Conservation (phyloP, 23 tunicate genomes). For the Trididemnum nubilum region DNA sequence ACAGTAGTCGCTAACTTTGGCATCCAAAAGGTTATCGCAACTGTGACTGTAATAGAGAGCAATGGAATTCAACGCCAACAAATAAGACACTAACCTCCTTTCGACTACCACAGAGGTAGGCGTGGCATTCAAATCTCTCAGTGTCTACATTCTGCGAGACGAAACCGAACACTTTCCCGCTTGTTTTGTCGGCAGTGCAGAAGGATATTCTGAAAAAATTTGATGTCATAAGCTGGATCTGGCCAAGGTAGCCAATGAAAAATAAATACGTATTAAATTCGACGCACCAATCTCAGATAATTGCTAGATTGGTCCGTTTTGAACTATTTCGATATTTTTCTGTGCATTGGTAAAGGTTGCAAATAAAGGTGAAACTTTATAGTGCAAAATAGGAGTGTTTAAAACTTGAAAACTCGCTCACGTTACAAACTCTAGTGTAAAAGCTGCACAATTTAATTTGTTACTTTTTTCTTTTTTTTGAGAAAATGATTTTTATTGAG, state of each 20-base stretch:
- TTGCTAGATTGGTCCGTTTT: not conserved
- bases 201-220: slow-evolving; percentile 59
- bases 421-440: too few relatives aligned
- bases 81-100: slow-evolving; percentile 63
- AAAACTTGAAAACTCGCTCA: too few relatives aligned
- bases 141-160: slow-evolving; percentile 38
- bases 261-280: not conserved
- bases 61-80: slow-evolving; percentile 40
- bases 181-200: slow-evolving; percentile 60
- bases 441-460: too few relatives aligned
- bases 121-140: slow-evolving; percentile 66
- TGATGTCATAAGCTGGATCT: not conserved
- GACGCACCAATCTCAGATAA: not conserved
- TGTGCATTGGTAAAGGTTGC: too few relatives aligned
- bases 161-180: slow-evolving; percentile 58
- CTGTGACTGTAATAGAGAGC: too few relatives aligned
- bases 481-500: too few relatives aligned
- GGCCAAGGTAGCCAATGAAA: not conserved
- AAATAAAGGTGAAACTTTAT: too few relatives aligned
- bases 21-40: too few relatives aligned
- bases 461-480: too few relatives aligned
- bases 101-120: slow-evolving; percentile 52
- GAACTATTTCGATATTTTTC: too few relatives aligned
- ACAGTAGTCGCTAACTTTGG: too few relatives aligned
- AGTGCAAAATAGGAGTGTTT: too few relatives aligned